Evolutionary conservation across 1,140 invertebrate genomes (phyloP).

Genomic region (Dreissena rostriformis): DNA sequence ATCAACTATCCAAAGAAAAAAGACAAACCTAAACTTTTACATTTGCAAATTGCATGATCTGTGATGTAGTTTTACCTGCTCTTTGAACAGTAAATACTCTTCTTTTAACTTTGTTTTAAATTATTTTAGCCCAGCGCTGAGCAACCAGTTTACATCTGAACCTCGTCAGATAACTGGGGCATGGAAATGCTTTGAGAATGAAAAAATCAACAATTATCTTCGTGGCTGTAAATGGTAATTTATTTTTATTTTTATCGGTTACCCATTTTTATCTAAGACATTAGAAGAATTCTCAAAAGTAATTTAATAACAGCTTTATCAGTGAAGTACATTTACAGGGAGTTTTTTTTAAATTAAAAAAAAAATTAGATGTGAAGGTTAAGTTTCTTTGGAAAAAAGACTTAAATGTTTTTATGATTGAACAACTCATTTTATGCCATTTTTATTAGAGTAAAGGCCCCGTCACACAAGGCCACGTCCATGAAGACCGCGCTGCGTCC

Average conservation of each 20-base stretch:
- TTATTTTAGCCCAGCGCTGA: no score
- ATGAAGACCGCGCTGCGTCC: no score
- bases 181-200: constrained; percentile 48
- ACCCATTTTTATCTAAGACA: background rate
- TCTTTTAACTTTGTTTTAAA: no score
- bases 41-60: no score
- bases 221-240: constrained; percentile 75
- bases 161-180: constrained; percentile 46
- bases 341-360: constrained; percentile 11
- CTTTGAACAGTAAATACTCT: no score
- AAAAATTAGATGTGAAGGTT: background rate
- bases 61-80: no score
- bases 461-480: no score
- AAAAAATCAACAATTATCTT: constrained; percentile 64
- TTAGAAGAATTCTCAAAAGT: no score
- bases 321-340: background rate
- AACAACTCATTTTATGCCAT: no score
- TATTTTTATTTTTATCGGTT: background rate
- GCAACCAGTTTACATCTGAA: constrained; percentile 32
- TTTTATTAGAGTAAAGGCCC: no score
- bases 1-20: no score
- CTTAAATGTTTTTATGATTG: background rate
- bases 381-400: background rate
- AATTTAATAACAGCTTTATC: background rate
- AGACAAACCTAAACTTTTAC: no score